These are phyloP conservation scores for Denticeps clupeoides DNA, from an alignment of 2,797 vertebrate genomes.

Conservation along the genomic window DNA sequence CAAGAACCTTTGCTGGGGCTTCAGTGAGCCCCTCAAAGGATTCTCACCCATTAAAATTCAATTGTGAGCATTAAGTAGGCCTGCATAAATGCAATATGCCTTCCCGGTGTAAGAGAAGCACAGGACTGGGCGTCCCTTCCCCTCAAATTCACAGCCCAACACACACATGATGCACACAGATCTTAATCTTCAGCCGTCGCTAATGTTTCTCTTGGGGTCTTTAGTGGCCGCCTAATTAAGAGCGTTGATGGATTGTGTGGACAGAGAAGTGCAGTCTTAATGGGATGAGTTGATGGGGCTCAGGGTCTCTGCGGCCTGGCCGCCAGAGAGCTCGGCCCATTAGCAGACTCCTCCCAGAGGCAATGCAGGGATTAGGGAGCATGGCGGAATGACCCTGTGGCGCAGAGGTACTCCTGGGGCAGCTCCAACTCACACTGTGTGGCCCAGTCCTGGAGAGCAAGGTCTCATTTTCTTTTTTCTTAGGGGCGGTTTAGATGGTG, in stretches of 20 bases:
- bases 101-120: constrained; percentile 30
- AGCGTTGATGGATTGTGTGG: constrained; percentile 54
- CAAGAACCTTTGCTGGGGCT: constrained; percentile 7
- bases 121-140: constrained; percentile 19
- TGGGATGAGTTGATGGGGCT: constrained; percentile 31
- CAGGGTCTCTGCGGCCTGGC: constrained; percentile 38
- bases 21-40: constrained; percentile 16
- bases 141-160: background rate
- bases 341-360: background rate
- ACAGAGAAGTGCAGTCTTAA: constrained; percentile 43
- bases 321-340: constrained; percentile 29
- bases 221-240: constrained; percentile 49
- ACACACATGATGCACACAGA: constrained; percentile 7
- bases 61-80: constrained; percentile 13
- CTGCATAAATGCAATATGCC: constrained; percentile 19
- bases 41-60: constrained; percentile 23
- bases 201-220: constrained; percentile 43
- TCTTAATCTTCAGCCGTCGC: constrained; percentile 29
- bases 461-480: too few species aligned
- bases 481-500: too few species aligned
- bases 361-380: background rate
- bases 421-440: too few species aligned
- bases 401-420: background rate
- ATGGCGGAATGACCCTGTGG: background rate
- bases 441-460: too few species aligned